Evolutionary conservation across 1,140 invertebrate genomes (phyloP).

Genomic region (Thalassaphorura encarpata): DNA sequence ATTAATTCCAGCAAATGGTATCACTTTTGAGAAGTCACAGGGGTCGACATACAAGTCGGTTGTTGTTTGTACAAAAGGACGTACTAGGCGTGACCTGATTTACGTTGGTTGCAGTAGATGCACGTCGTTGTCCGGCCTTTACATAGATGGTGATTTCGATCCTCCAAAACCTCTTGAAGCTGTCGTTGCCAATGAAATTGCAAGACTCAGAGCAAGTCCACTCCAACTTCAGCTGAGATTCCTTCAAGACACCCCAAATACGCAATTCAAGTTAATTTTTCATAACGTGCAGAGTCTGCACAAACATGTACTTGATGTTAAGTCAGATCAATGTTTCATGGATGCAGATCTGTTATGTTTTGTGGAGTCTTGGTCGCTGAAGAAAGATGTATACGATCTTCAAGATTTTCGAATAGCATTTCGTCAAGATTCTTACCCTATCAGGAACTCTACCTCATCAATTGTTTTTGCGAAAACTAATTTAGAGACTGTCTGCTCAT

Average conservation of each 20-base stretch:
- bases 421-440: background rate
- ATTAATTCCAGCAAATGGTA: background rate
- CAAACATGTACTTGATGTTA: background rate
- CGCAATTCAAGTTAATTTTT: background rate
- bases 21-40: background rate
- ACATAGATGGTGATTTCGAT: conserved; percentile 7
- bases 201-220: background rate
- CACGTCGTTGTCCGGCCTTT: conserved; percentile 4
- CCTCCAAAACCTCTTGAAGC: background rate
- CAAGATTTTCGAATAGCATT: background rate
- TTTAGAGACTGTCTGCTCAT: background rate
- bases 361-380: conserved; percentile 2
- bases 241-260: background rate
- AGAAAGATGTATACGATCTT: background rate
- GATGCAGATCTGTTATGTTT: conserved; percentile 6
- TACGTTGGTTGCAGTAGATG: conserved; percentile 16
- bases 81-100: background rate
- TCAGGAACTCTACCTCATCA: conserved; percentile 3
- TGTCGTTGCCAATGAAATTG: background rate
- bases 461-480: background rate
- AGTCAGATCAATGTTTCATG: background rate
- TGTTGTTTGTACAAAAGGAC: background rate
- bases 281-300: conserved; percentile 6
- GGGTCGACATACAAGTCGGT: background rate
- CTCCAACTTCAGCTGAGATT: background rate